Conservation (phyloP, 2,888 invertebrate genomes). For the Norana najaformis region DNA sequence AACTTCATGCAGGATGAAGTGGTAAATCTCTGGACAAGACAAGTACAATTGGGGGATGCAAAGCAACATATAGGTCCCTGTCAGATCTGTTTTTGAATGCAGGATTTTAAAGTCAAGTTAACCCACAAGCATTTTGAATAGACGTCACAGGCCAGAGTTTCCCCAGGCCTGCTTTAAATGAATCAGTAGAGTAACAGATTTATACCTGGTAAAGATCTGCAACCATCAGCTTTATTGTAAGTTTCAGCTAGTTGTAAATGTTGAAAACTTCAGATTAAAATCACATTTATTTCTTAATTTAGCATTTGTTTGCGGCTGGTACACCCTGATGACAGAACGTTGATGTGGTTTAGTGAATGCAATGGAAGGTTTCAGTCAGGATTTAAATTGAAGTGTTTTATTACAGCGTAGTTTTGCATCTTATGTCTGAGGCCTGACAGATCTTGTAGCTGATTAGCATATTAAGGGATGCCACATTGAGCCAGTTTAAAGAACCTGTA, state of each 20-base stretch:
- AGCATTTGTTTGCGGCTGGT: not conserved
- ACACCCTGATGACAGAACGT: not conserved
- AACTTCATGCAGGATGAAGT: too few species aligned
- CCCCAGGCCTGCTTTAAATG: too few species aligned
- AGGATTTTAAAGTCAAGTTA: too few species aligned
- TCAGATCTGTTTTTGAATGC: too few species aligned
- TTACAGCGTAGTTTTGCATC: not conserved
- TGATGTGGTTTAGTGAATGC: not conserved
- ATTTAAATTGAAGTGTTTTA: not conserved
- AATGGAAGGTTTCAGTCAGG: not conserved
- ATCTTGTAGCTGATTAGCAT: not conserved
- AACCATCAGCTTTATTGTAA: too few species aligned
- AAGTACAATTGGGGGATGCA: too few species aligned
- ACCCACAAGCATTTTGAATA: too few species aligned
- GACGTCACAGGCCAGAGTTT: too few species aligned
- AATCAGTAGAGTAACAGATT: not conserved
- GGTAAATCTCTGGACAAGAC: too few species aligned
- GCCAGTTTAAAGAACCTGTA: not conserved
- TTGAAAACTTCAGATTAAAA: not conserved
- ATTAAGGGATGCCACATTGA: not conserved
- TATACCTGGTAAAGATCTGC: not conserved
- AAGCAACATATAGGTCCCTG: too few species aligned
- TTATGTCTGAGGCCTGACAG: too few species aligned
- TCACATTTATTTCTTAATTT: not conserved
- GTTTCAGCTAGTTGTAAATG: too few species aligned